Conservation (phyloP, 2,797 vertebrate species). For the Peromyscus nudipes region DNA sequence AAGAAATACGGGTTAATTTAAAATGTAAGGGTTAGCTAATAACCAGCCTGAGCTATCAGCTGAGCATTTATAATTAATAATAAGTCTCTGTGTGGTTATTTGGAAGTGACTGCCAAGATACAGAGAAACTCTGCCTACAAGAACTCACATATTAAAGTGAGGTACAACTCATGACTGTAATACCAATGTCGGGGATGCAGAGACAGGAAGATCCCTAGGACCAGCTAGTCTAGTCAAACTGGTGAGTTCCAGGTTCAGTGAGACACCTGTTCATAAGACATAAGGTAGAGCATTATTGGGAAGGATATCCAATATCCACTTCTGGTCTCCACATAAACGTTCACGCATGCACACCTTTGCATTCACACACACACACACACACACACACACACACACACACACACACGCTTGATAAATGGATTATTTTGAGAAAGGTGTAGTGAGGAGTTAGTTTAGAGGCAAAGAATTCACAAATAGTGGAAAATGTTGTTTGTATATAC, state of each 20-base stretch:
- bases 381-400: too few relatives aligned
- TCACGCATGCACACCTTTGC: background rate
- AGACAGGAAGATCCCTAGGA: background rate
- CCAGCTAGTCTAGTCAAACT: background rate
- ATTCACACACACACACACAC: too few relatives aligned
- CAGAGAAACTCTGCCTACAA: background rate
- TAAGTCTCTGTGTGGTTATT: background rate
- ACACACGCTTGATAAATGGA: background rate
- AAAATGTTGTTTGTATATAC: constrained; percentile 2
- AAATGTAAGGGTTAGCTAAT: background rate
- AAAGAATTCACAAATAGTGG: constrained; percentile 39
- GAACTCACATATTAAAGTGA: background rate
- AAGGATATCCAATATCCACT: background rate
- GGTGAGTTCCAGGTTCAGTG: background rate
- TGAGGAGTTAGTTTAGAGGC: background rate
- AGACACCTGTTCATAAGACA: background rate
- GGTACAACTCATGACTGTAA: background rate
- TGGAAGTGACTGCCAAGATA: background rate
- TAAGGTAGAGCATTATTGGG: background rate
- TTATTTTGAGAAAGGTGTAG: background rate
- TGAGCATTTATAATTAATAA: background rate
- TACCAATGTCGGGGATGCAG: background rate
- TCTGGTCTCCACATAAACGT: background rate
- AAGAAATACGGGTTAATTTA: background rate
- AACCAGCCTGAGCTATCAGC: background rate